Percentiles rank a stretch among this genome's conserved stretches.
These are phyloP conservation scores for Hypotaenidia philippensis DNA, from an alignment of 2,797 vertebrate species.

Conservation along the genomic window DNA sequence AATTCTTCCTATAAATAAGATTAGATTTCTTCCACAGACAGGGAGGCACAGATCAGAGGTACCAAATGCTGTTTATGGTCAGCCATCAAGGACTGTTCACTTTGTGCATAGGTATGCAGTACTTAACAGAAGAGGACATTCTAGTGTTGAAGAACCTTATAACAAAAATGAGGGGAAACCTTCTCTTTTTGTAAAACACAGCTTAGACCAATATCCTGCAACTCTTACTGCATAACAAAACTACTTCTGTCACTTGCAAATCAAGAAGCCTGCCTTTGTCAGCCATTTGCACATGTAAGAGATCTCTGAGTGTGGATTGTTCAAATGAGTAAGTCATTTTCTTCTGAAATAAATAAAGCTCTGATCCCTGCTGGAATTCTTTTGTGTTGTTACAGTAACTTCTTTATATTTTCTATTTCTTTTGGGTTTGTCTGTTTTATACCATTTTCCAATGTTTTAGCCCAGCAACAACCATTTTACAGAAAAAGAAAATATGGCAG, in stretches of 20 bases:
- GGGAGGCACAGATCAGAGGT: background rate
- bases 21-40: conserved; percentile 13
- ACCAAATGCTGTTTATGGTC: conserved; percentile 12
- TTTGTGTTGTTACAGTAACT: background rate
- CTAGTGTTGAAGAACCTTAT: background rate
- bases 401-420: background rate
- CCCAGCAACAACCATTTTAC: background rate
- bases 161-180: background rate
- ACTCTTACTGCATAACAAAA: background rate
- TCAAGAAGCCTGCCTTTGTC: background rate
- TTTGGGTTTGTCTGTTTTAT: background rate
- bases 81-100: background rate
- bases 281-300: background rate
- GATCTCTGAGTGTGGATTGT: background rate
- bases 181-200: background rate
- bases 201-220: background rate
- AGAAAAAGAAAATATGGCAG: background rate
- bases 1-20: background rate
- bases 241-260: background rate
- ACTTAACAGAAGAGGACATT: background rate
- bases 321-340: background rate
- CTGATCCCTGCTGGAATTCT: background rate
- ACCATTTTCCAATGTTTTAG: background rate
- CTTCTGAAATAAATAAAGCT: background rate
- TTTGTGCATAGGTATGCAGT: background rate